Base-by-base conservation (phyloP, 2,797 vertebrate genomes). In the Falco biarmicus region DNA sequence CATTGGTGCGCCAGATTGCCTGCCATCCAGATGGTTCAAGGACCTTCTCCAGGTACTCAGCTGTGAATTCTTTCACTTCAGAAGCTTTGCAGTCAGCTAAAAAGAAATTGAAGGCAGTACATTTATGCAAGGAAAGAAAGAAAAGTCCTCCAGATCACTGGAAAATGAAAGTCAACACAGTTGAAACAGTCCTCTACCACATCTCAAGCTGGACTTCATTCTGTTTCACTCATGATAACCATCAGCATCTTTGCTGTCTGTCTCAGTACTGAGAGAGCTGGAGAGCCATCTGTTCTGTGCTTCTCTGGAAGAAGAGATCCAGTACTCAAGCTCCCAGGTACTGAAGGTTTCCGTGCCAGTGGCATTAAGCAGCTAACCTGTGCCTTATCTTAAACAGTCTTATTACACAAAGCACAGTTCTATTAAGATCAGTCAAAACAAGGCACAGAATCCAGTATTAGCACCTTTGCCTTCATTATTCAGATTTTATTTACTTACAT, bases 81-180 rank as follows among this genome's bases (percentile, higher is more conserved):
- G 99, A 99, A n/a, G 98, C 98, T 79, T 99, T 99, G 97, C 99
- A 99, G 95, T 99, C 99, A 88, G 99, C 99, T 99, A 74, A 50
- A 93, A 91, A 66, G 32, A 93, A 96, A 96, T 65, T 11, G 39
- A 80, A 71, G 45, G 80, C 37, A 88, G 12, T 11, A 47, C 56
- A 65, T 31, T 85, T 63, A 89, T n/a, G 43, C n/a, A 80, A 45
- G 21, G 34, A 87, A 82, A 81, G 37, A 69, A 69, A n/a, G 34
- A 66, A 26, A 78, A 85, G 43, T 66, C 16, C 53, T 70, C 18
- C 47, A 59, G 10, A 37, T 64, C 9, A 47, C 2, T 68, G 21
- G 22, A 87, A 66, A 84, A 57, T 21, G 0, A 41, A 85, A 71
- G 26, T 32, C 43, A 80, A 9, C 13, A n/a, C 8, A n/a, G 69